A percentile compares a stretch with the other conserved stretches of the same genome.
Evolutionary conservation across 2,113 vertebrate genomes (phyloP).

Genomic region (Rynchops niger): DNA sequence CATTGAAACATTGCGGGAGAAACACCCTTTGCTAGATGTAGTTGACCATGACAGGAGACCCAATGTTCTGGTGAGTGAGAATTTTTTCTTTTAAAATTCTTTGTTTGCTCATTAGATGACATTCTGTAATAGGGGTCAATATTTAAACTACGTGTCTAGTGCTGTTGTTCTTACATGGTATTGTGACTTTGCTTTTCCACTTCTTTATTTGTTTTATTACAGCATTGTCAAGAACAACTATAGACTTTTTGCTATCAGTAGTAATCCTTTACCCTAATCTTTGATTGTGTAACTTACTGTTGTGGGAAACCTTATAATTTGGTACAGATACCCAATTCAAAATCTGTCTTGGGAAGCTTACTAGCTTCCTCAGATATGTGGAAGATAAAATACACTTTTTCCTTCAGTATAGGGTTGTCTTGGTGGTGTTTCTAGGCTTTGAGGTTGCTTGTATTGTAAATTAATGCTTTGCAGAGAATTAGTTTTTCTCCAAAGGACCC

Average conservation of each 20-base stretch:
- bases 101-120: not conserved
- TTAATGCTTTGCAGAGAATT: not conserved
- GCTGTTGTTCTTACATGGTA: not conserved
- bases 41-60: constrained; percentile 84
- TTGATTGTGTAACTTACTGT: not conserved
- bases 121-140: not conserved
- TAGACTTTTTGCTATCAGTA: not conserved
- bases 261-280: not conserved
- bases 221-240: not conserved
- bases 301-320: not conserved
- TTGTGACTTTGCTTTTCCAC: not conserved
- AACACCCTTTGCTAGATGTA: constrained; percentile 85
- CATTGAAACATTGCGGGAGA: constrained; percentile 80
- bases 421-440: not conserved
- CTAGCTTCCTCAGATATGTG: not conserved
- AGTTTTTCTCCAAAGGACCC: not conserved
- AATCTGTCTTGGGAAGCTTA: not conserved
- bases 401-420: not conserved
- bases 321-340: not conserved
- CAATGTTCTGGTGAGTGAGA: constrained; percentile 72
- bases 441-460: not conserved
- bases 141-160: not conserved
- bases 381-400: not conserved
- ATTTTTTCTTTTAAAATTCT: not conserved
- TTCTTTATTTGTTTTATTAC: not conserved